Evolutionary conservation across 2,888 invertebrate genomes (phyloP), one percentile per base, ranked within the genome.

Genomic region (Glaucopsyche alexis): DNA sequence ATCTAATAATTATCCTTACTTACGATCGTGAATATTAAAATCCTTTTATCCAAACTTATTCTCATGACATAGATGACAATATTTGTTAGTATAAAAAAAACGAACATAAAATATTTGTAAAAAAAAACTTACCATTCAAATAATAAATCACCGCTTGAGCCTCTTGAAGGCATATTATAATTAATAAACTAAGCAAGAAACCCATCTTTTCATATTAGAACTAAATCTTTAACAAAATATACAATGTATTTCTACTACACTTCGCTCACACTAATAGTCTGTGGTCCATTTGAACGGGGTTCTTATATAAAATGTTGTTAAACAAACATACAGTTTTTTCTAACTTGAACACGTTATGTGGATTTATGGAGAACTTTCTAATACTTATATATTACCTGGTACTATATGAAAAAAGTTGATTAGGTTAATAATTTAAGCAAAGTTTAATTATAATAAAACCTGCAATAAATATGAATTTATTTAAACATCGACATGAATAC

Each of bases 101-200:
- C n/a, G n/a, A n/a, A n/a, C n/a, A n/a, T n/a, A n/a, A 42, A 42
- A 42, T 42, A 16, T 8, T 42, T 42, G 16, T 9, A 55, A 19
- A 19, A 9, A 55, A n/a, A 42, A 29, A 49, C 76, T 74, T 47
- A 76, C 76, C 75, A 65, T 76, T 75, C 11, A 76, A 75, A 73
- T 74, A 72, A 66, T 76, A 76, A 52, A 75, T 74, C 13, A 75
- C 73, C 11, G 65, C 75, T 55, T 70, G 16, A 40, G 66, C 71
- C 13, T 73, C 47, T 3, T 49, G 29, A 13, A 65, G 5, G 6
- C 71, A 19, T 29, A 74, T 13, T 5, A 71, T 8, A 3, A 71
- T 2, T 19, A 73, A 16, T n/a, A 72, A 55, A 16, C 52, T 40
- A 16, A 55, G 7, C 9, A 40, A 47, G 7, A 45, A n/a, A 38